Conservation (phyloP, 2,888 invertebrate genomes). For the Norana najaformis region DNA sequence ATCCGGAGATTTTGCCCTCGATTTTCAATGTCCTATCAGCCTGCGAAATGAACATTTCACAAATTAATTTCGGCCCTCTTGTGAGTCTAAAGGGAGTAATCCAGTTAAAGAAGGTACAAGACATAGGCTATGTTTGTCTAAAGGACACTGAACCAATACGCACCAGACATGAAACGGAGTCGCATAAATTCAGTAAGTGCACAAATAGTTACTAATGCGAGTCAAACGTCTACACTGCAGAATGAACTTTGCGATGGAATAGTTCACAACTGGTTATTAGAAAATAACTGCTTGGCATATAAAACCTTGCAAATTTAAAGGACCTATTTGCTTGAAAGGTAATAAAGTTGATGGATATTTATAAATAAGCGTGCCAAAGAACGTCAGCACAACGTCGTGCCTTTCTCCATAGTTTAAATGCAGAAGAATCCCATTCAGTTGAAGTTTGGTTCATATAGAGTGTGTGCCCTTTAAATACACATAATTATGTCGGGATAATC, state of each 20-base stretch:
- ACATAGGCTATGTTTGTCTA: neutral
- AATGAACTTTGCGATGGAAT: neutral
- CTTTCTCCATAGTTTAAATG: too few species aligned
- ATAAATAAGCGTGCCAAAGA: too few species aligned
- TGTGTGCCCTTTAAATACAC: too few species aligned
- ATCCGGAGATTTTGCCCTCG: neutral
- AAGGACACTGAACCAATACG: neutral
- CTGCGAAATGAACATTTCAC: neutral
- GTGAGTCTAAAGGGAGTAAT: neutral
- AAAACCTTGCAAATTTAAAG: neutral
- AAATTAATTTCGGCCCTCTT: neutral
- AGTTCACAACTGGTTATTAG: neutral
- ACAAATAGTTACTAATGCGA: neutral
- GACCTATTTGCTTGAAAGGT: neutral
- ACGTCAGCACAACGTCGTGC: too few species aligned
- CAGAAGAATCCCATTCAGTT: too few species aligned
- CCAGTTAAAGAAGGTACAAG: neutral
- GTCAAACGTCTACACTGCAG: too few species aligned
- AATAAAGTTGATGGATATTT: too few species aligned
- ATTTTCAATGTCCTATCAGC: neutral
- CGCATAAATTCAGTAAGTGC: neutral
- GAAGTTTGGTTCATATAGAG: too few species aligned
- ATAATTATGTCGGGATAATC: too few species aligned
- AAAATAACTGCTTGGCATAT: neutral
- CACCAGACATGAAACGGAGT: neutral